Evolutionary conservation across 2,113 vertebrate genomes (phyloP).

Genomic region (Mormyrus lacerda): DNA sequence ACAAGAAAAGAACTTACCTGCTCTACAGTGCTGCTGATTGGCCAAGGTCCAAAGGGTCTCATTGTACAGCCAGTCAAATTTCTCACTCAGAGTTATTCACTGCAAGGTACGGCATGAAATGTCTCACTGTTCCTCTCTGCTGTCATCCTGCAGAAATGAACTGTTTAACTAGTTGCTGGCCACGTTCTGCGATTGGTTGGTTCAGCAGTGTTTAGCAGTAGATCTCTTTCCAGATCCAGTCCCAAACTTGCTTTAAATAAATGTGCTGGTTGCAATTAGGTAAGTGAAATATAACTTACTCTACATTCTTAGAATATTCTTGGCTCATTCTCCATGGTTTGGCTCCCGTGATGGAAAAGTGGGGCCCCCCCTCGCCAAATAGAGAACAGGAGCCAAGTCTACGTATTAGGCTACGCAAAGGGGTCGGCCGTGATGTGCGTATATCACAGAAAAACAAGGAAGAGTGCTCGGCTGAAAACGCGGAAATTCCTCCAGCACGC

Average conservation of each 20-base stretch:
- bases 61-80: background rate
- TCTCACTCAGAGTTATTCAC: background rate
- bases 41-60: background rate
- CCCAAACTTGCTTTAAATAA: conserved; percentile 35
- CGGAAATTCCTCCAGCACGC: conserved; percentile 35
- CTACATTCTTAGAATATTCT: conserved; percentile 42
- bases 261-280: conserved; percentile 40
- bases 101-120: background rate
- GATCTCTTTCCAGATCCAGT: conserved; percentile 30
- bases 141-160: background rate
- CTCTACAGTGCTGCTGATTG: background rate
- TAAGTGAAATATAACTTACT: conserved; percentile 41
- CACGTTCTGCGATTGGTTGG: background rate
- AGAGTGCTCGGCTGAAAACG: conserved; percentile 24
- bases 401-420: conserved; percentile 31
- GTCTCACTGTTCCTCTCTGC: background rate
- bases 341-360: conserved; percentile 46
- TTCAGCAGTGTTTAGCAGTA: background rate
- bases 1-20: background rate
- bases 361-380: conserved; percentile 37
- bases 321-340: conserved; percentile 42
- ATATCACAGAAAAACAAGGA: conserved; percentile 34
- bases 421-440: conserved; percentile 24
- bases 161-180: background rate
- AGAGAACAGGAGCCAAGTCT: conserved; percentile 33